Percentiles rank a stretch among this genome's conserved stretches.
These are phyloP conservation scores for Pelecanoides urinatrix DNA, from an alignment of 2,113 vertebrate species.

Conservation along the genomic window DNA sequence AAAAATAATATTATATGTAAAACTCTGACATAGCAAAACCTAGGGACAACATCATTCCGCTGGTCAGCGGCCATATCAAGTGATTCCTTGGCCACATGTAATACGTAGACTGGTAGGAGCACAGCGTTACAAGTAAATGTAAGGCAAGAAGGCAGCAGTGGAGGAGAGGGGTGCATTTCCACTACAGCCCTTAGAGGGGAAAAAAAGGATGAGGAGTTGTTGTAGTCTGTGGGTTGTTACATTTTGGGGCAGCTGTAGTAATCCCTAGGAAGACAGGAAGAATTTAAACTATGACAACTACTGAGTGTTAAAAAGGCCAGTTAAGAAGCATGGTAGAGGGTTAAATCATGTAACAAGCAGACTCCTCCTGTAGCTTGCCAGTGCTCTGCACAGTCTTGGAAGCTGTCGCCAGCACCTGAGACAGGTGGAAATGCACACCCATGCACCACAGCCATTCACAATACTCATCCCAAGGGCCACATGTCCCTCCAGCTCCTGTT, in stretches of 20 bases:
- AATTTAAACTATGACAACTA: background rate
- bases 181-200: background rate
- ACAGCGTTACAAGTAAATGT: rapidly evolving
- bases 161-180: background rate
- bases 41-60: background rate
- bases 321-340: background rate
- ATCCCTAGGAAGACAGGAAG: background rate
- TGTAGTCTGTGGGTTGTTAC: background rate
- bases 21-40: background rate
- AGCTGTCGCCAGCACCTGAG: background rate
- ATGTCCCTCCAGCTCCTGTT: background rate
- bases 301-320: background rate
- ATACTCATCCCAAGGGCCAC: background rate
- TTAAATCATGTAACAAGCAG: background rate
- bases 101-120: background rate
- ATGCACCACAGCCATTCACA: background rate
- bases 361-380: background rate
- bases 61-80: background rate
- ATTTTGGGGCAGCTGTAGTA: background rate
- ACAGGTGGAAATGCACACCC: background rate
- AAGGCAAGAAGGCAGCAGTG: background rate
- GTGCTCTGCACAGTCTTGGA: background rate
- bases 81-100: background rate
- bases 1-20: background rate
- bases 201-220: background rate